These are phyloP conservation scores for Gerosis bhagava DNA, from an alignment of 2,888 invertebrate genomes.

Conservation along the genomic window DNA sequence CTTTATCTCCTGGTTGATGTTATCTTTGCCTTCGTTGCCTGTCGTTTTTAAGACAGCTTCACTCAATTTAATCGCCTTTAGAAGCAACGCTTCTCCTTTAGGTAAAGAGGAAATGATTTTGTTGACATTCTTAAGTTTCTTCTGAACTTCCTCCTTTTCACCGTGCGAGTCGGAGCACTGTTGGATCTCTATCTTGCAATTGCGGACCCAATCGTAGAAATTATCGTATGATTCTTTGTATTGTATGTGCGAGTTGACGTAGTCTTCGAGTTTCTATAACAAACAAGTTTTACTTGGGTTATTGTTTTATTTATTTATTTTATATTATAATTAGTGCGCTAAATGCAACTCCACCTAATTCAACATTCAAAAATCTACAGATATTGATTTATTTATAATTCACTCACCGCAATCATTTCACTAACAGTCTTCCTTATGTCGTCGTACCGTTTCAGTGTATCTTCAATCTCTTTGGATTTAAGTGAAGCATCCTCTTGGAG, in stretches of 20 bases:
- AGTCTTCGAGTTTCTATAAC: constrained; percentile 87
- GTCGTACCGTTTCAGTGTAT: constrained; percentile 87
- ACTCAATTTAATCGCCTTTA: constrained; percentile 88
- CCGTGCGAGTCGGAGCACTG: constrained; percentile 94
- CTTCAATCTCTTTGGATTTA: constrained; percentile 86
- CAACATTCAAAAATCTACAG: too few relatives aligned
- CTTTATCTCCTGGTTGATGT: constrained; percentile 90
- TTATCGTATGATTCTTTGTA: constrained; percentile 92
- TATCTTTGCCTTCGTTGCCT: constrained; percentile 92
- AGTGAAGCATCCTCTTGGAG: constrained; percentile 87
- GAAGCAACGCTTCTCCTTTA: constrained; percentile 87
- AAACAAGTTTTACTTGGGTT: too few relatives aligned
- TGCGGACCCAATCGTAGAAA: constrained; percentile 93
- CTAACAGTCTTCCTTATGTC: constrained; percentile 85
- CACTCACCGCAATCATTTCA: constrained; percentile 84
- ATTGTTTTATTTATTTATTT: too few relatives aligned
- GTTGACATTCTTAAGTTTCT: constrained; percentile 89
- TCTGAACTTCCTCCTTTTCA: constrained; percentile 89
- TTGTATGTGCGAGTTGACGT: constrained; percentile 93
- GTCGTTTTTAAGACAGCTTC: constrained; percentile 89
- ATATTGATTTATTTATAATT: too few relatives aligned
- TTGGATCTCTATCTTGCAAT: constrained; percentile 90
- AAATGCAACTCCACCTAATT: too few relatives aligned
- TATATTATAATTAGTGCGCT: too few relatives aligned
- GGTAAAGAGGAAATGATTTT: constrained; percentile 86